Evolutionary conservation across 1,140 invertebrate species (phyloP), one percentile per base, ranked within the genome.

Genomic region (Lordiphosa clarofinis): DNA sequence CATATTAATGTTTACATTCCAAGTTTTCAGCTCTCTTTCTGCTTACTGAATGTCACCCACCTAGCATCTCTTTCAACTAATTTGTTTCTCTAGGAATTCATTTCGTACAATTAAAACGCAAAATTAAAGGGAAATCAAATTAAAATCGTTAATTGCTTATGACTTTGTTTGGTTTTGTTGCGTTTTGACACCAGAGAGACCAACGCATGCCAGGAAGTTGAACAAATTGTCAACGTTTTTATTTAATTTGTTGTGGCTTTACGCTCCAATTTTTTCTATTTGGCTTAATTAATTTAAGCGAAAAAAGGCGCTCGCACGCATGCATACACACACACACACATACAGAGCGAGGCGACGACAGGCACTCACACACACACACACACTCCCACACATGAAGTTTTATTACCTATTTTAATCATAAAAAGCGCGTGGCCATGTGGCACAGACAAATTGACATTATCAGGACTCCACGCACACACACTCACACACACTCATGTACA

Each of bases 221-320:
- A 59, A 55, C 52, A 44, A 74, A 81, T 72, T 81, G 75, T 69
- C 55, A 44, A 46, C 56, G 61, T 75, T 76, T 76, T 82, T 84
- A 81, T 82, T 75, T 82, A 82, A 81, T 75, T 82, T 68, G 58
- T 56, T 82, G 52, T 54, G 62, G 69, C 43, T 73, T 73, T 47
- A 28, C 55, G 42, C 53, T 42, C 46, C 36, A 37, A 28, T 54
- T 52, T 46, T 66, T 68, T 79, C 47, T 71, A 70, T 81, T 75
- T 66, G 60, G 61, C 37, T 74, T 82, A 81, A 81, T 81, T 81
- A 79, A 82, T 79, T 79, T 82, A 57, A 82, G 71, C 65, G 62
- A 46, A 21, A 24, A 60, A 54, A 38, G 43, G 49, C 10, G 13
- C 37, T 33, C 47, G 42, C 12, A 44, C 1, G 47, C 38, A 48